These are phyloP conservation scores for Thereva nobilitata DNA, from an alignment of 2,888 invertebrate species.

Conservation along the genomic window DNA sequence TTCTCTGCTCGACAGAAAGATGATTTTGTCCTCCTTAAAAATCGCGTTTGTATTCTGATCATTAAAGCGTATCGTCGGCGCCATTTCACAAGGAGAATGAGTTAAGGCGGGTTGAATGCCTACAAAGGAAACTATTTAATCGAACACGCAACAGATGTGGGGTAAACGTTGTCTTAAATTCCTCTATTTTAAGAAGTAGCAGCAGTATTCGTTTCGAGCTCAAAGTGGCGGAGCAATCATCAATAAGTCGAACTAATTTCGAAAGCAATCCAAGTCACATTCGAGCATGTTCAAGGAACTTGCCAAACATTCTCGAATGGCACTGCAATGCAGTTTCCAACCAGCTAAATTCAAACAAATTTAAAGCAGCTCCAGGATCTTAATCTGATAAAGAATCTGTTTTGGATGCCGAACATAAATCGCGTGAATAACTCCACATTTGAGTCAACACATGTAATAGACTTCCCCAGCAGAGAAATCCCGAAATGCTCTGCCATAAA, in stretches of 20 bases:
- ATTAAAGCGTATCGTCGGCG: constrained; percentile 12
- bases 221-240: too few relatives aligned
- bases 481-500: constrained; percentile 40
- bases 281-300: too few relatives aligned
- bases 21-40: constrained; percentile 17
- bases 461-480: constrained; percentile 31
- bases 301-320: background rate
- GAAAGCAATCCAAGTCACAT: too few relatives aligned
- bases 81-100: constrained; percentile 11
- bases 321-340: background rate
- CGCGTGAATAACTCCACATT: constrained; percentile 29
- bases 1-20: background rate
- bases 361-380: constrained; percentile 1
- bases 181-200: too few relatives aligned
- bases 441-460: constrained; percentile 20
- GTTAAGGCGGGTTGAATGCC: constrained; percentile 11
- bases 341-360: background rate
- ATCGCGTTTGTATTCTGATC: constrained; percentile 18
- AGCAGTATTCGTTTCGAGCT: too few relatives aligned
- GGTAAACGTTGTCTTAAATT: too few relatives aligned
- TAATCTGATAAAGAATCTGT: constrained; percentile 12
- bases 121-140: background rate
- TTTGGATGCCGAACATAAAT: constrained; percentile 25
- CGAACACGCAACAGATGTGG: constrained; percentile 7
- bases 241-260: too few relatives aligned